A percentile compares a stretch with the other conserved stretches of the same genome.
Evolutionary conservation across 2,113 vertebrate species (phyloP).

Genomic region (Clinocottus analis): DNA sequence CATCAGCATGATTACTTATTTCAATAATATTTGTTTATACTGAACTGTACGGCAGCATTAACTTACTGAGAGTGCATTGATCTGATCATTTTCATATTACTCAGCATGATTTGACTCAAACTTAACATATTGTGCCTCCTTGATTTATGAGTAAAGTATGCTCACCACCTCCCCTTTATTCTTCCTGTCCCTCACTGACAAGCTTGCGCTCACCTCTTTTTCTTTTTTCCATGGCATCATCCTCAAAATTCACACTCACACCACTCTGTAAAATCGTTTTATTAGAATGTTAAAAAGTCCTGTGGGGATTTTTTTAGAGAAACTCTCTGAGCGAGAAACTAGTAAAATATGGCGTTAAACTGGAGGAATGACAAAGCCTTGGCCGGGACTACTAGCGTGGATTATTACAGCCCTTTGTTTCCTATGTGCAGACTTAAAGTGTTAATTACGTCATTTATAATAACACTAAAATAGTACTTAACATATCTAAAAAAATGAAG

Average conservation of each 20-base stretch:
- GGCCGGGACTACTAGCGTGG: not conserved
- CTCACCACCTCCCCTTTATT: constrained; percentile 46
- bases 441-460: not conserved
- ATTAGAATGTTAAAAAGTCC: constrained; percentile 83
- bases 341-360: constrained; percentile 55
- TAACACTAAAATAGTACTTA: not conserved
- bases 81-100: constrained; percentile 24
- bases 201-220: constrained; percentile 49
- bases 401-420: constrained; percentile 7
- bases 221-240: constrained; percentile 39
- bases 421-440: not conserved
- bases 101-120: constrained; percentile 17
- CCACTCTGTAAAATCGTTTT: constrained; percentile 74
- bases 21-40: constrained; percentile 4
- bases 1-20: not conserved
- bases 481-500: not conserved
- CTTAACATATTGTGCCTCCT: not conserved
- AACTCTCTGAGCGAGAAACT: constrained; percentile 41
- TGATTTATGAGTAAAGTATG: constrained; percentile 60
- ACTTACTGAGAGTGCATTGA: not conserved
- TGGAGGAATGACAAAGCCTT: constrained; percentile 38
- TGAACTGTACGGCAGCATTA: not conserved
- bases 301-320: constrained; percentile 76
- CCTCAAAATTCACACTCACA: constrained; percentile 52
- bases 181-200: constrained; percentile 47